Base-by-base conservation (phyloP, 2,113 vertebrate species). In the Regulus satrapa region DNA sequence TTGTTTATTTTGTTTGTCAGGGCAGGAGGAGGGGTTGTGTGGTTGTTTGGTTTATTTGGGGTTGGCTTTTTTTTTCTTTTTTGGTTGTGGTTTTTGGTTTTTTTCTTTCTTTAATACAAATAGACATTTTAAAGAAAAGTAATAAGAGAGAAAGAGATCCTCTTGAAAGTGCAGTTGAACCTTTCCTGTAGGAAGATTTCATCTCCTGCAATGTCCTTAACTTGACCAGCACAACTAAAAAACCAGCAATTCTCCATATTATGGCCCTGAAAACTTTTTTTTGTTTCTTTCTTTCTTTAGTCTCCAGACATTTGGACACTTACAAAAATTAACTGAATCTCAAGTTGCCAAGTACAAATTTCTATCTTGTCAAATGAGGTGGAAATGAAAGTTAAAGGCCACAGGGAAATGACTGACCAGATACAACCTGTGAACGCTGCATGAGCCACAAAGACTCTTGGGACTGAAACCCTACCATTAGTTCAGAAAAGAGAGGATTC, bases 111-210 rank as follows among this genome's bases (percentile, higher is more conserved):
- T 52, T 75, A 91, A 34, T 72, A 93, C n/a, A 78, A 55, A 84
- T 45, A 83, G 29, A 58, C 8, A 4, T 74, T 94, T 94, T 89
- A 97, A 96, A 96, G 75, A 89, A 51, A 88, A 54, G 15, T 36
- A 62, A 73, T 85, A 68, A 90, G 52, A 89, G 61, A 72, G 41
- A 85, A 59, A 82, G 48, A 94, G 64, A 76, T 75, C 56, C 64
- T 46, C 74, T 94, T 87, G n/a, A 83, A 86, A 93, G 52, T 48
- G 64, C 63, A 76, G 29, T 9, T 72, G 40, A 82, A 74, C 43
- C 12, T 74, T 81, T 92, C 43, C 32, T 79, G 89, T 54, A 76
- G 34, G 24, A 84, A 94, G 18, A 93, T 54, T 81, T 85, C 31
- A 83, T 88, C 69, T 88, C 38, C 63, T 32, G 6, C 12, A 48